A percentile compares a stretch with the other conserved stretches of the same genome.
These are phyloP conservation scores for Steatornis caripensis DNA, from an alignment of 2,113 vertebrate genomes.

Conservation along the genomic window DNA sequence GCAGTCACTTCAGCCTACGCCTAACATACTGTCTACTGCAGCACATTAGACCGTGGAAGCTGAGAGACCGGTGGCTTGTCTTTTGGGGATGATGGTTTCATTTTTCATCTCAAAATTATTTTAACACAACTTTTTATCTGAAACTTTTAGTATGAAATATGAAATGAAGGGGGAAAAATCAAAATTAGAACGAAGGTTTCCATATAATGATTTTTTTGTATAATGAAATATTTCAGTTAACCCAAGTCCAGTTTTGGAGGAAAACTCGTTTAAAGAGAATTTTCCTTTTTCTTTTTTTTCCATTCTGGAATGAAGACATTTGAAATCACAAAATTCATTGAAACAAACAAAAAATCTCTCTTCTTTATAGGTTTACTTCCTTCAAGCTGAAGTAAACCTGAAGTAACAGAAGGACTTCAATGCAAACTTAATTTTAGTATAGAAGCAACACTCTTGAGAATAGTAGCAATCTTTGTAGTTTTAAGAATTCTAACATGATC, in stretches of 20 bases:
- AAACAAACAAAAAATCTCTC: background rate
- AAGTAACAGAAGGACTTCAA: constrained; percentile 7
- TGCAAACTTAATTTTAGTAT: constrained; percentile 3
- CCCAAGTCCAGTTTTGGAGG: background rate
- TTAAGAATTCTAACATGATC: background rate
- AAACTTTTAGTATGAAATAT: background rate
- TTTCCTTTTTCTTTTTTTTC: background rate
- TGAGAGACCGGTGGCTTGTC: constrained; percentile 19
- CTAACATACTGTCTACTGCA: background rate
- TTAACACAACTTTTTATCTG: background rate
- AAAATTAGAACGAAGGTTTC: background rate
- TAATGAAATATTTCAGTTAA: background rate
- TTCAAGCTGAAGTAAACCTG: background rate
- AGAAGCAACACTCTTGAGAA: background rate
- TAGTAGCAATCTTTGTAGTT: background rate
- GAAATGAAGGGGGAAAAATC: background rate
- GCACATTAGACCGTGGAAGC: background rate
- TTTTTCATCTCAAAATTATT: background rate
- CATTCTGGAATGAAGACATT: background rate
- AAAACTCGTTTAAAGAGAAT: background rate
- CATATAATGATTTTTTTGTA: background rate
- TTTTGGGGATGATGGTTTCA: background rate
- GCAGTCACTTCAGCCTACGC: background rate
- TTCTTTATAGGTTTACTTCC: background rate
- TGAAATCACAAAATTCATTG: background rate